These are phyloP conservation scores for Apodemus sylvaticus DNA, from an alignment of 2,113 vertebrate genomes.

Conservation along the genomic window DNA sequence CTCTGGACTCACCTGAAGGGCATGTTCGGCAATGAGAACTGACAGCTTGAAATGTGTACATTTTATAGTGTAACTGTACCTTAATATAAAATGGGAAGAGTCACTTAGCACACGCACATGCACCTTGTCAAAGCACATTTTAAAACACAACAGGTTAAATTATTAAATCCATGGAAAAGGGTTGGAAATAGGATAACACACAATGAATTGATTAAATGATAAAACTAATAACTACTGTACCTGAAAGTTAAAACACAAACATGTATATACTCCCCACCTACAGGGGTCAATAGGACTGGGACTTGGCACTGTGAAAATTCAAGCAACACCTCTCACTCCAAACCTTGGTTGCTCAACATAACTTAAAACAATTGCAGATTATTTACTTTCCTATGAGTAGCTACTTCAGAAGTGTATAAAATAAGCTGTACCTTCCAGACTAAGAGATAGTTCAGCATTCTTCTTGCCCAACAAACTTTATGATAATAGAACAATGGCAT, in stretches of 20 bases:
- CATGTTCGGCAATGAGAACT: neutral
- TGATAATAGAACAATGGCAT: neutral
- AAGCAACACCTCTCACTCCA: neutral
- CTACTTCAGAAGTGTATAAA: conserved; percentile 6
- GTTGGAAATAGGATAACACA: neutral
- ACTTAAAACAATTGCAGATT: conserved; percentile 37
- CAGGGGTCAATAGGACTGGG: neutral
- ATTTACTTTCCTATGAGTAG: neutral
- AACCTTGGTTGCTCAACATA: neutral
- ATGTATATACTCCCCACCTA: neutral
- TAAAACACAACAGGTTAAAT: neutral
- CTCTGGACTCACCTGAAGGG: neutral
- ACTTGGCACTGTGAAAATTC: neutral
- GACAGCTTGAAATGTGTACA: neutral
- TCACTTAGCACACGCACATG: neutral
- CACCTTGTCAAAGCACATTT: neutral
- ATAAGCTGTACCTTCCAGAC: neutral
- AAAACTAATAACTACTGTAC: neutral
- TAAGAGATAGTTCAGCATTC: conserved; percentile 17
- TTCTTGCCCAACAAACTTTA: conserved; percentile 13
- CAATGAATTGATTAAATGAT: neutral
- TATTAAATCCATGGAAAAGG: neutral
- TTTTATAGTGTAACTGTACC: neutral
- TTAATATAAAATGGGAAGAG: neutral
- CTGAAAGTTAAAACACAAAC: neutral